Evolutionary conservation across 2,113 vertebrate genomes (phyloP), one percentile per base, ranked within the genome.

Genomic region (Grallaria varia): DNA sequence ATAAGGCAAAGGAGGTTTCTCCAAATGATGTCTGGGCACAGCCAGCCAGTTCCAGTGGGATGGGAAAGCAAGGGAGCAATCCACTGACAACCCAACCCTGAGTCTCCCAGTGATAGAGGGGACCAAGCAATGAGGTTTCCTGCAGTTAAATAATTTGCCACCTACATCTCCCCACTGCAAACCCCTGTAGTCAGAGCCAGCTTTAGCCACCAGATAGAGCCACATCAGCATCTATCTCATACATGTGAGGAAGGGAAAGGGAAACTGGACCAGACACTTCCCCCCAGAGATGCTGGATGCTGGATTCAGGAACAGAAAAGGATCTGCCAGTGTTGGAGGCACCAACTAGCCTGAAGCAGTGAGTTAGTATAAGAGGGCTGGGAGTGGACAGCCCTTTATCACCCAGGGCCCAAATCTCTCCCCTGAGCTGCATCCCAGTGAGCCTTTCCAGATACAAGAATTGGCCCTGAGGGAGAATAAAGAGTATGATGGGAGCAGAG

Each of bases 91-190:
- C 15, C 31, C n/a, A 39, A 18, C 39, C 6, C 35, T 12, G 50
- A 23, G 5, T 22, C 10, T 60, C 59, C 67, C 73, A 23, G 14
- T 24, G 20, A 82, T 7, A 13, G 10, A 69, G 8, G 35, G 6
- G 18, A 50, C 18, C 49, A 71, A 33, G 28, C 35, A 63, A 52
- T 13, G 10, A 76, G 28, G 19, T 30, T 84, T 88, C 35, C 75
- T 84, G 49, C 58, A 74, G 50, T 35, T 63, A 79, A 92, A 53
- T 44, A 5, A 33, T 49, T 87, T 66, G 21, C 10, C 18, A 76
- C 18, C 44, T 31, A 27, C 0, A 0, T 12, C 19, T 22, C 8
- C 53, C n/a, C 44, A 49, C 9, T 76, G 53, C 23, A 81, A 81
- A 72, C 13, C 31, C 39, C 14, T 53, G 12, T 1, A 79, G 40